Percentiles rank a stretch among this genome's conserved stretches.
Conservation (phyloP, 2,113 vertebrate genomes). For the Solea senegalensis region DNA sequence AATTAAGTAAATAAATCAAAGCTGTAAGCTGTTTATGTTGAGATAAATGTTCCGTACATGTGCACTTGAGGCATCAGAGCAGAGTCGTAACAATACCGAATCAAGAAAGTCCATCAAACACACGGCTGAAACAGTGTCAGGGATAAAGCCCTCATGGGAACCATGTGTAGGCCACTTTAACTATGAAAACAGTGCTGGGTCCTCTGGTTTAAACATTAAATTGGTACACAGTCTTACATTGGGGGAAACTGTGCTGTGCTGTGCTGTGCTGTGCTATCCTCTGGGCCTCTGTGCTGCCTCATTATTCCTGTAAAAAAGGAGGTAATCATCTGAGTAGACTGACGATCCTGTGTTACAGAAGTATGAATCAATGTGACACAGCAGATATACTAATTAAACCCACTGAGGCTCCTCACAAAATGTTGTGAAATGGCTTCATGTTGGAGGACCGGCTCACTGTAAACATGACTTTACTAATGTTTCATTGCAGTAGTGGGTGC, state of each 20-base stretch:
- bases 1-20: slow-evolving; percentile 1
- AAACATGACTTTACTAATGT: not conserved
- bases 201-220: not conserved
- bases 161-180: not conserved
- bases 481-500: not conserved
- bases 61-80: not conserved
- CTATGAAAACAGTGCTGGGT: not conserved
- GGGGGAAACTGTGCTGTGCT: not conserved
- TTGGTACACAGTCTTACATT: not conserved
- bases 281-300: not conserved
- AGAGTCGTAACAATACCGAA: not conserved
- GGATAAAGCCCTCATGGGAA: not conserved
- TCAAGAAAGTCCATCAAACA: not conserved
- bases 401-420: not conserved
- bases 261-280: not conserved
- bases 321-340: not conserved
- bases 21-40: not conserved
- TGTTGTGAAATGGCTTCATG: not conserved
- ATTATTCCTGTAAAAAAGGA: not conserved
- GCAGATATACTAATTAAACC: not conserved
- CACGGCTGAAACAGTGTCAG: not conserved
- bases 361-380: not conserved
- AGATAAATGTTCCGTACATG: not conserved
- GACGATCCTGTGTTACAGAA: not conserved
- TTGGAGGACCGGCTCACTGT: not conserved